Evolutionary conservation across 2,113 vertebrate species (phyloP).

Genomic region (Brachyistius frenatus): DNA sequence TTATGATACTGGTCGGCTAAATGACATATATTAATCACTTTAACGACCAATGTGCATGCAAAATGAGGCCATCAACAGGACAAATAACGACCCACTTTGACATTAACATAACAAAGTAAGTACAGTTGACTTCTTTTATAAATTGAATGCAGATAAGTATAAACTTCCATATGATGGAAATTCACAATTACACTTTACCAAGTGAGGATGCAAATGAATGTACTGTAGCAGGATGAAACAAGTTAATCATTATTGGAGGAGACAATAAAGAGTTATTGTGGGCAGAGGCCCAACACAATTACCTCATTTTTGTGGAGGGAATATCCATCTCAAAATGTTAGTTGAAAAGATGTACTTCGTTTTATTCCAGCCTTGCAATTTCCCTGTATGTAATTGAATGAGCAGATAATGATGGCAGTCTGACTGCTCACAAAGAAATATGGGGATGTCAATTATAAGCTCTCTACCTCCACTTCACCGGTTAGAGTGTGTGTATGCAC

Average conservation of each 20-base stretch:
- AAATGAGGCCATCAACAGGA: slow-evolving; percentile 12
- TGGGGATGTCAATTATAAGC: slow-evolving; percentile 64
- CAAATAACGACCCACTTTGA: slow-evolving; percentile 1
- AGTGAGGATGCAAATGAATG: slow-evolving; percentile 32
- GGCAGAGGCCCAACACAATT: slow-evolving; percentile 23
- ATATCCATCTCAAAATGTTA: slow-evolving; percentile 29
- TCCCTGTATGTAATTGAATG: slow-evolving; percentile 67
- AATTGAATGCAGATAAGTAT: slow-evolving; percentile 28
- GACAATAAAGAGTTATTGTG: slow-evolving; percentile 32
- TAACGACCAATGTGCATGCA: background rate
- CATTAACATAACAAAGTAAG: slow-evolving; percentile 10
- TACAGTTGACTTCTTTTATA: slow-evolving; percentile 8
- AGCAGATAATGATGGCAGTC: slow-evolving; percentile 50
- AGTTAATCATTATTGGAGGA: slow-evolving; percentile 46
- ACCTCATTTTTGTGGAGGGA: slow-evolving; percentile 32
- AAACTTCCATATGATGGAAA: slow-evolving; percentile 38
- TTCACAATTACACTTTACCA: slow-evolving; percentile 21
- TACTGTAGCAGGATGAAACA: slow-evolving; percentile 41
- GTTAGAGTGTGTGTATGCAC: slow-evolving; percentile 13
- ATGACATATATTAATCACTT: background rate
- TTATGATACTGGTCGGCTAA: background rate
- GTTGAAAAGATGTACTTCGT: slow-evolving; percentile 36
- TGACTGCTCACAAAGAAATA: slow-evolving; percentile 58
- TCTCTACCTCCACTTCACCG: slow-evolving; percentile 59
- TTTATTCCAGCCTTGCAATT: slow-evolving; percentile 39